phyloP scores from a whole-genome alignment of 2,113 vertebrate species.

The Passer domesticus region DNA sequence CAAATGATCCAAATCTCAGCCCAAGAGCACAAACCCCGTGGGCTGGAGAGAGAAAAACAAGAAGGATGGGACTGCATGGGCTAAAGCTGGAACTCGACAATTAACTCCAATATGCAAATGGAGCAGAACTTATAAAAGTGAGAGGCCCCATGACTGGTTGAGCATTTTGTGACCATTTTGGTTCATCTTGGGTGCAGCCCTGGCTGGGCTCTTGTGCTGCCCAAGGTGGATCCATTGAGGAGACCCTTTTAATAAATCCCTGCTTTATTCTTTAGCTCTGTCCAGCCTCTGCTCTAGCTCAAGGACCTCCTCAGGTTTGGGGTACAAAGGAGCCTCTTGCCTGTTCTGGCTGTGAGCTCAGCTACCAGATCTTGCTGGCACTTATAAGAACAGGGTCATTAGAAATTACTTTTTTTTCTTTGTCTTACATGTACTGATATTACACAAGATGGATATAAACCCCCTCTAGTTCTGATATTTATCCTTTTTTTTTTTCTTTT shows the following conservation, averaged over 20 bases:
- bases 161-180: neutral
- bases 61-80: too few relatives aligned
- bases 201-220: neutral
- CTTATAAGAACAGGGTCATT: neutral
- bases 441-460: neutral
- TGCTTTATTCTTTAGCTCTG: neutral
- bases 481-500: neutral
- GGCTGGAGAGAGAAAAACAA: too few relatives aligned
- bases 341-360: neutral
- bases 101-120: too few relatives aligned
- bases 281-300: neutral
- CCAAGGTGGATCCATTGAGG: neutral
- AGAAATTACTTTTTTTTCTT: neutral
- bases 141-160: accelerated
- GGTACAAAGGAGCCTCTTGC: neutral
- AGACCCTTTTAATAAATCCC: neutral
- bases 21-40: too few relatives aligned
- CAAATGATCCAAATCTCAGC: too few relatives aligned
- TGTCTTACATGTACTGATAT: accelerated
- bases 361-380: neutral
- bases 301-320: neutral
- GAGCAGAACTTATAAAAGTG: too few relatives aligned
- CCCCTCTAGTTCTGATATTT: neutral
- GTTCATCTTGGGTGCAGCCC: neutral
- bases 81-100: too few relatives aligned